Evolutionary conservation across 2,888 invertebrate genomes (phyloP).

Genomic region (Amphipyra berbera): DNA sequence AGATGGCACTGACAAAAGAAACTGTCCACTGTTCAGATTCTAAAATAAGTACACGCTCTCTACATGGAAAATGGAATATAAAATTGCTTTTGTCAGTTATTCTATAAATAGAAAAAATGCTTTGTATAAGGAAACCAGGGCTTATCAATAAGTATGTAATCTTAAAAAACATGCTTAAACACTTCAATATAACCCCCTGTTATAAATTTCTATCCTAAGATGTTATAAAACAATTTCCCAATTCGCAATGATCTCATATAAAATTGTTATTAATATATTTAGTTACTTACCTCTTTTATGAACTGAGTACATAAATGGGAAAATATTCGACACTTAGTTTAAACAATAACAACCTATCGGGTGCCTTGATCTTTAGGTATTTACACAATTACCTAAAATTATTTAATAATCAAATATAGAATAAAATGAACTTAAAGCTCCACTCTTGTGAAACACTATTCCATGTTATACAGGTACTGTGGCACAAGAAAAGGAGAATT

Average conservation of each 20-base stretch:
- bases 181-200: slow-evolving; percentile 55
- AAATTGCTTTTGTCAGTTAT: slow-evolving; percentile 68
- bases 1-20: slow-evolving; percentile 76
- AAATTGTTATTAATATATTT: slow-evolving; percentile 65
- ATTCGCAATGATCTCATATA: slow-evolving; percentile 64
- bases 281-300: slow-evolving; percentile 67
- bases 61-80: slow-evolving; percentile 59
- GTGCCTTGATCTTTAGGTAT: slow-evolving; percentile 81
- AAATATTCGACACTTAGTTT: slow-evolving; percentile 71
- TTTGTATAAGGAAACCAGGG: slow-evolving; percentile 57
- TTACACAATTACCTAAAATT: slow-evolving; percentile 80
- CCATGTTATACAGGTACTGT: slow-evolving; percentile 73
- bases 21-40: slow-evolving; percentile 59
- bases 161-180: slow-evolving; percentile 56
- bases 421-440: slow-evolving; percentile 73
- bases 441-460: slow-evolving; percentile 78
- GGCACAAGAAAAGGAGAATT: slow-evolving; percentile 77
- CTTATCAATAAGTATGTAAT: slow-evolving; percentile 45
- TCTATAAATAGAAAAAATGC: slow-evolving; percentile 63
- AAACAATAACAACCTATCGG: slow-evolving; percentile 69
- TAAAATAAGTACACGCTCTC: slow-evolving; percentile 62
- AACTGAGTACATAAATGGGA: slow-evolving; percentile 68
- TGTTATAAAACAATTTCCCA: slow-evolving; percentile 59
- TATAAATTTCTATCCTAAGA: slow-evolving; percentile 60
- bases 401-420: slow-evolving; percentile 55